Evolutionary conservation across 2,888 invertebrate species (phyloP), one percentile per base, ranked within the genome.

Genomic region (Acleris sparsana): DNA sequence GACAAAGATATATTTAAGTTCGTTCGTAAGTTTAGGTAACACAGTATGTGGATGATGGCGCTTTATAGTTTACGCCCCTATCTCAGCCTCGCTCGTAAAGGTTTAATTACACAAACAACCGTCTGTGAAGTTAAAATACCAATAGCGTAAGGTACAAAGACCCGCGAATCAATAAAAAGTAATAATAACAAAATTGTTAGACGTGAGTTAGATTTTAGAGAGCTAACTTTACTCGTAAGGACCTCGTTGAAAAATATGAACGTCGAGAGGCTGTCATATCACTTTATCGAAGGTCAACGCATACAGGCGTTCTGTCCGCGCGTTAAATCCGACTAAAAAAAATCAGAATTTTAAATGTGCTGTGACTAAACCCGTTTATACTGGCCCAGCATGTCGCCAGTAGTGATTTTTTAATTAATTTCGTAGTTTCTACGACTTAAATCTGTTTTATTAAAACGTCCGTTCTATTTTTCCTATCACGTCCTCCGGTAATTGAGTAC

Each of bases 401-500:
- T 51, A 63, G 61, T 62, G 61, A 66, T 66, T 66, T 61, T 62
- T 66, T 66, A 66, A 66, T 66, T 62, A 66, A 57, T 53, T 53
- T 61, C 48, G 56, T 62, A 66, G 61, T 66, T 66, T 66, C 57
- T 57, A 48, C 52, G 46, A 46, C 25, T 66, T 62, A 66, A 62
- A 62, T 56, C 62, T 56, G 61, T 62, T 62, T 62, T 66, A 66
- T 66, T 66, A 66, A 75, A 74, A 75, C 75, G 72, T 70, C 70
- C 61, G 58, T 52, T 63, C 48, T 62, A 43, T 43, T 63, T 78
- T 76, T 77, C 64, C 73, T 68, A 77, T 78, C 79, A 80, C 80
- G 80, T 81, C 39, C 73, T 60, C 63, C 67, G 64, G 71, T 82
- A 80, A 87, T 85, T 83, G 80, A 84, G 83, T 80, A 84, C 85